These are phyloP conservation scores for Rhabdomys pumilio DNA, from an alignment of 2,797 vertebrate species.

Conservation along the genomic window DNA sequence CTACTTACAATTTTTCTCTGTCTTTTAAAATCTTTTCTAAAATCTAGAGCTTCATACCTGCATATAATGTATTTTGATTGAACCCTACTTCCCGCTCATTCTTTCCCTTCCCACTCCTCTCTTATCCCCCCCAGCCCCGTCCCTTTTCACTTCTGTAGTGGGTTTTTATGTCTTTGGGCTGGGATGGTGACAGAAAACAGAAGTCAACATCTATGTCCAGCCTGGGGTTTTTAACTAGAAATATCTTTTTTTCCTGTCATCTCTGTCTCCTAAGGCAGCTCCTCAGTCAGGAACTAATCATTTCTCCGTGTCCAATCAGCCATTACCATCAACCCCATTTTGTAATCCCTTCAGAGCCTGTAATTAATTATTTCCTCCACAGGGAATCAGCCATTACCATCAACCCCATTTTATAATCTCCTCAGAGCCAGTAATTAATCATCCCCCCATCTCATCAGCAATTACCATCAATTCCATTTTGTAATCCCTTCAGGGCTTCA, in stretches of 20 bases:
- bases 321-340: not conserved
- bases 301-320: not conserved
- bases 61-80: not conserved
- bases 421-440: not conserved
- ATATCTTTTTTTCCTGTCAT: not conserved
- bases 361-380: not conserved
- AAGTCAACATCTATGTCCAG: not conserved
- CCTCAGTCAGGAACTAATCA: not conserved
- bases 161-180: not conserved
- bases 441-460: not conserved
- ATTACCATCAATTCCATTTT: not conserved
- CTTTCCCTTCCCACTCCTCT: not conserved
- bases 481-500: not conserved
- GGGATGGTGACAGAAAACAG: not conserved
- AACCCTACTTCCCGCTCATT: not conserved
- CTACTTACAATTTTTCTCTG: not conserved
- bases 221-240: conserved; percentile 34
- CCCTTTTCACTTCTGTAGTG: not conserved
- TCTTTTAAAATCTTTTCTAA: not conserved
- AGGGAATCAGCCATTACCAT: not conserved
- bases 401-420: not conserved
- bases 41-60: not conserved
- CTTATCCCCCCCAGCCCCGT: not conserved
- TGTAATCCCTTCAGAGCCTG: not conserved
- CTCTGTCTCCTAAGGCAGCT: not conserved